Evolutionary conservation across 2,797 vertebrate species (phyloP), one percentile per base, ranked within the genome.

Genomic region (Lutjanus campechanus): DNA sequence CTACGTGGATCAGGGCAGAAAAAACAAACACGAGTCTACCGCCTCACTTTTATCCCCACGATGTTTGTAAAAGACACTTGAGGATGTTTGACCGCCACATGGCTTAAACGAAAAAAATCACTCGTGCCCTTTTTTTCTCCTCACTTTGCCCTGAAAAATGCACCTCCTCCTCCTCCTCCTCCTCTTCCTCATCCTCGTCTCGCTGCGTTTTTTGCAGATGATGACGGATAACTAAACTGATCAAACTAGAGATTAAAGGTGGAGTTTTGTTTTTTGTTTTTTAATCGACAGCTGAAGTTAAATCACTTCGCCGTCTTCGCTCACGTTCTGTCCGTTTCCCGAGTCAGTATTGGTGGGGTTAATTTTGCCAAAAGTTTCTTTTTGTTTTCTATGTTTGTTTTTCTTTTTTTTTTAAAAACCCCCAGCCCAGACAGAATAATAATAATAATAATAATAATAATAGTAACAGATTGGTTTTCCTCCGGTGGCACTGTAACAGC

Each of bases 401-500:
- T 22, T 58, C 62, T 50, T 75, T 55, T 17, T 25, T 76, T 80
- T 79, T 77, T 76, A 12, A n/a, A 82, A 55, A 82, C 55, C 69
- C 75, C 74, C 22, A 49, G 22, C 70, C 76, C 49, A 22, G 11
- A 75, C 77, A 78, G 73, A 88, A 63, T 76, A 36, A 36, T 36
- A 36, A 36, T 36, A 36, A 36, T n/a, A n/a, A n/a, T 29, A 29
- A 29, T 36, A 36, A 36, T 36, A 36, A 36, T 36, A 36, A 36
- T 5, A 36, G 29, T 36, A 73, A 85, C 86, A 76, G 67, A 62
- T 81, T 74, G 56, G 82, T 85, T 89, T 92, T 94, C 86, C 88
- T 91, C 89, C 83, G 79, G 93, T 94, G 92, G 93, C 91, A 91
- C 93, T 91, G 92, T 95, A 96, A 96, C 95, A 95, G 95, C 95